Conservation (phyloP, 1,140 invertebrate species). For the Centruroides sculpturatus region DNA sequence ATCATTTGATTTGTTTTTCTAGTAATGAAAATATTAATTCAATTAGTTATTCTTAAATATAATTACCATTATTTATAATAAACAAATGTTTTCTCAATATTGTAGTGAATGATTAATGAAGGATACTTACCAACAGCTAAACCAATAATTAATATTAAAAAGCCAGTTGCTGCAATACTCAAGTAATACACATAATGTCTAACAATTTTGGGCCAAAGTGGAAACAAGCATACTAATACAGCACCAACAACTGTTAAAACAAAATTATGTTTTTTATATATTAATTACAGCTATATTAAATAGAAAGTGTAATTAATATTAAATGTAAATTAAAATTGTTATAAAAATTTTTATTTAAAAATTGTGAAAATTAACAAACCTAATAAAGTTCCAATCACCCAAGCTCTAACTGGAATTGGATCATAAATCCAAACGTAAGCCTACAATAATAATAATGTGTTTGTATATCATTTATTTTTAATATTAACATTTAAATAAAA, state of each 20-base stretch:
- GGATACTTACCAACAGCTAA: constrained; percentile 51
- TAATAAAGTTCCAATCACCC: constrained; percentile 79
- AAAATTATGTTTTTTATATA: not conserved
- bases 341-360: not conserved
- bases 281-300: not conserved
- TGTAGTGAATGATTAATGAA: too few species aligned
- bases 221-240: constrained; percentile 93
- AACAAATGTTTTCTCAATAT: too few species aligned
- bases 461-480: too few species aligned
- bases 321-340: not conserved
- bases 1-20: too few species aligned
- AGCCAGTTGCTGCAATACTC: constrained; percentile 81
- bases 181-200: constrained; percentile 93
- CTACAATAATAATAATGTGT: constrained; percentile 22
- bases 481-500: too few species aligned
- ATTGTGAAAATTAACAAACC: constrained; percentile 23
- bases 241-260: constrained; percentile 61
- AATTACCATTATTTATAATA: too few species aligned
- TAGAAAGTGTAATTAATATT: not conserved
- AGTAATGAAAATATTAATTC: too few species aligned
- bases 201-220: constrained; percentile 87
- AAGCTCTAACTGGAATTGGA: constrained; percentile 91
- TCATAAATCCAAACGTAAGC: constrained; percentile 99
- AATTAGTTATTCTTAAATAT: too few species aligned
- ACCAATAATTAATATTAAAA: constrained; percentile 82